Percentiles rank a stretch among this genome's conserved stretches.
These are phyloP conservation scores for Oscheius onirici DNA, from an alignment of 2,888 invertebrate species.

Conservation along the genomic window DNA sequence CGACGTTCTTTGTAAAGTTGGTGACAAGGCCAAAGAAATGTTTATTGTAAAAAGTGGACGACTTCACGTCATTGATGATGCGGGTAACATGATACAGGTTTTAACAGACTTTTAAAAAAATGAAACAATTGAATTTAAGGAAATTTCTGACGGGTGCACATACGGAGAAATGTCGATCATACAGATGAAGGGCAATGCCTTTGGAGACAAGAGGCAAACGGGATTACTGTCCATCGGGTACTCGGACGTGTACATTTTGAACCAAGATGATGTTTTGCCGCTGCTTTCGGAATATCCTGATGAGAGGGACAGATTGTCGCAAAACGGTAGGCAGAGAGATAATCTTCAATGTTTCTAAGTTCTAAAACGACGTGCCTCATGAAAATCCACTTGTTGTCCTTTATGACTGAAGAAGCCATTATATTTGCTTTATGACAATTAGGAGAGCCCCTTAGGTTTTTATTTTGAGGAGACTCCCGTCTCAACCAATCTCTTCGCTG, in stretches of 20 bases:
- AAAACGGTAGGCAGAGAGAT: slow-evolving; percentile 58
- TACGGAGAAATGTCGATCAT: slow-evolving; percentile 65
- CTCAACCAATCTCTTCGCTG: too few species aligned
- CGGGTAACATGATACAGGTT: slow-evolving; percentile 19
- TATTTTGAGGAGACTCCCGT: too few species aligned
- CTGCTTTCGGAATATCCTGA: slow-evolving; percentile 56
- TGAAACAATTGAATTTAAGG: slow-evolving; percentile 4
- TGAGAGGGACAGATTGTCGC: slow-evolving; percentile 41
- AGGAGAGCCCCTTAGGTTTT: too few species aligned
- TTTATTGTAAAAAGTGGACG: slow-evolving; percentile 62
- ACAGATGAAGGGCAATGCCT: slow-evolving; percentile 47
- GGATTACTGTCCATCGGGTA: slow-evolving; percentile 59
- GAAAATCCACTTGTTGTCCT: too few species aligned
- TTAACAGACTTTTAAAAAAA: background rate
- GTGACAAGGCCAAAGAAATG: slow-evolving; percentile 66
- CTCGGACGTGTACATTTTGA: slow-evolving; percentile 66
- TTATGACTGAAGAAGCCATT: too few species aligned
- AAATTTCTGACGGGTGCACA: slow-evolving; percentile 52
- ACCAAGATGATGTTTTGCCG: slow-evolving; percentile 59
- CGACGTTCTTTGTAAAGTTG: slow-evolving; percentile 61
- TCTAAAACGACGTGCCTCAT: too few species aligned
- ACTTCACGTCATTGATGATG: slow-evolving; percentile 52
- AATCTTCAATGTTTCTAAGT: too few species aligned
- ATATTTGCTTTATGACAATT: too few species aligned
- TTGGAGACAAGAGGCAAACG: slow-evolving; percentile 28